Conservation (phyloP, 2,888 invertebrate genomes). For the Latrodectus hesperus region DNA sequence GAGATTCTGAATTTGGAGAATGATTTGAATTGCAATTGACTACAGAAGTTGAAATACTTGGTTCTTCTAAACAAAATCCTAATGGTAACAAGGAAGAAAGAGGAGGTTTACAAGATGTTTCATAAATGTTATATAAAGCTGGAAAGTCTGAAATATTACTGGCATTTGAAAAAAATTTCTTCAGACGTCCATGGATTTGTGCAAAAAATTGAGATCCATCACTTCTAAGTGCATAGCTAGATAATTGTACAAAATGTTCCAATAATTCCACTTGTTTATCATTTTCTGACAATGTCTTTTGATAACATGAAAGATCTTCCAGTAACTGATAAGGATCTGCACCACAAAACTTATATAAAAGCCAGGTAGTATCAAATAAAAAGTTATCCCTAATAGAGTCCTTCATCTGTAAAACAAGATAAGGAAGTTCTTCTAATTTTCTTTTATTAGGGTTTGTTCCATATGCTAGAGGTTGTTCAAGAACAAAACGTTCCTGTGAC, state of each 20-base stretch:
- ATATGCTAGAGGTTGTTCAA: conserved; percentile 63
- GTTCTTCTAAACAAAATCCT: conserved; percentile 74
- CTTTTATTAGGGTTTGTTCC: conserved; percentile 79
- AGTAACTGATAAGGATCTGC: conserved; percentile 69
- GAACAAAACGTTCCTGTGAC: conserved; percentile 52
- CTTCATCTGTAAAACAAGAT: conserved; percentile 48
- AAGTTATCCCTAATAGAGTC: conserved; percentile 81
- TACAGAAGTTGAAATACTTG: conserved; percentile 17
- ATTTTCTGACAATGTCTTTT: conserved; percentile 73
- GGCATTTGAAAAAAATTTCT: conserved; percentile 73
- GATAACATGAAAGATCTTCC: conserved; percentile 67
- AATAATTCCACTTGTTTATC: conserved; percentile 73
- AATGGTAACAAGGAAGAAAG: conserved; percentile 80
- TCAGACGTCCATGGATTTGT: conserved; percentile 78
- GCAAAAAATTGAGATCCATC: conserved; percentile 89
- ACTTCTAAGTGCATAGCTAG: conserved; percentile 84
- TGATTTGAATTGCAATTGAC: conserved; percentile 44
- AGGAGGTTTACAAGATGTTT: conserved; percentile 73
- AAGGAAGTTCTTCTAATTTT: conserved; percentile 87
- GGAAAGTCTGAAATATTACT: conserved; percentile 69
- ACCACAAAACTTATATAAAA: conserved; percentile 85
- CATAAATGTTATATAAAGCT: conserved; percentile 62
- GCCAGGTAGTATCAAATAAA: conserved; percentile 86
- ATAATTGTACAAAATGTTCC: conserved; percentile 82
- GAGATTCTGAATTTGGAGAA: conserved; percentile 30